Evolutionary conservation across 2,888 invertebrate genomes (phyloP), one percentile per base, ranked within the genome.

Genomic region (Cephalotes varians): DNA sequence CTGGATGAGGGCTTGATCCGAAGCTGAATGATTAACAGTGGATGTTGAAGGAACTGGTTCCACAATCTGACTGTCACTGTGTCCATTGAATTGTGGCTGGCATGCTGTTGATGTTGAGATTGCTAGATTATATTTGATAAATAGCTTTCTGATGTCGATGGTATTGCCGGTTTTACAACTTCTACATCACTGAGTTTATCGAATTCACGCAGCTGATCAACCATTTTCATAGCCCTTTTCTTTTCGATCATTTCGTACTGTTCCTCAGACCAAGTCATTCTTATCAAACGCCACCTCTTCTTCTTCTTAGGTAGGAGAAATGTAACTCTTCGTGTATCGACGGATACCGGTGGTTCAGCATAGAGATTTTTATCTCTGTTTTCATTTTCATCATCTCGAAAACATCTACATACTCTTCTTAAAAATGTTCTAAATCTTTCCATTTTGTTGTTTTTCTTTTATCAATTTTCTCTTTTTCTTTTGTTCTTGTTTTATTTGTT

Each of bases 371-470:
- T 10, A 28, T 56, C 28, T 62, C 1, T 9, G 21, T 12, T 12
- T 64, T 64, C 40, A 64, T 64, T 25, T 15, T 60, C 60, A 12
- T 65, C 9, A 65, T 44, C 18, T 65, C 44, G 44, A 9, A 65
- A 44, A 18, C 64, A 28, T 44, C 28, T 18, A 65, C 31, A 25
- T 74, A 69, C 79, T 62, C 76, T 62, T 82, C 76, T 64, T 40
- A 47, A 21, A 58, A 64, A 12, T 28, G 54, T 25, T 51, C 69
- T 77, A 67, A 62, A 72, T 86, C 62, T 21, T 40, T 25, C 69
- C 37, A 34, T 25, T 60, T 60, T 60, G 58, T 49, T 72, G 47
- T 49, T 71, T 72, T 82, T 64, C 51, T 71, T 54, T 69, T 76
- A 72, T 12, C 18, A 28, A 44, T 65, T 40, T 44, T 44, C 18